Conservation (phyloP, 2,797 vertebrate species). For the Vireo griseus region DNA sequence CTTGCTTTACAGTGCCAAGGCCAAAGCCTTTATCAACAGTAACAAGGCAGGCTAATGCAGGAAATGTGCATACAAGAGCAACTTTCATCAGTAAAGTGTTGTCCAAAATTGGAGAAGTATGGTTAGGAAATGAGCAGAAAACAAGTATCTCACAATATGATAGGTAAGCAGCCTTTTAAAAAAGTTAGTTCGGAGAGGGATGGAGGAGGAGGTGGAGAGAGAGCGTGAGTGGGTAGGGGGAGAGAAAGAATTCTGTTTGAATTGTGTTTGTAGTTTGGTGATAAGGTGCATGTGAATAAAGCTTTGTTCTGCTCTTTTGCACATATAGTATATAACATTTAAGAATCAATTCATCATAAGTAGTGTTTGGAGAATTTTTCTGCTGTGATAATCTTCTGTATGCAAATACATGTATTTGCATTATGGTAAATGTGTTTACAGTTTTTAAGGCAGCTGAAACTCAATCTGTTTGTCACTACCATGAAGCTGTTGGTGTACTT, state of each 20-base stretch:
- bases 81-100: constrained; percentile 88
- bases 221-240: neutral
- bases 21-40: constrained; percentile 89
- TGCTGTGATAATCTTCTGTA: neutral
- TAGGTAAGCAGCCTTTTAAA: constrained; percentile 70
- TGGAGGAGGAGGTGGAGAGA: neutral
- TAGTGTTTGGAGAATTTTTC: neutral
- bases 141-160: constrained; percentile 63
- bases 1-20: constrained; percentile 78
- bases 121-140: constrained; percentile 77
- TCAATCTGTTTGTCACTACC: neutral
- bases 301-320: neutral
- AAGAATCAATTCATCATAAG: fast-evolving
- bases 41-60: constrained; percentile 77
- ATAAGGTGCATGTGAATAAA: neutral
- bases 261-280: neutral
- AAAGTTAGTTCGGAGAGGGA: fast-evolving
- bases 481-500: neutral
- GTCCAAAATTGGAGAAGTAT: constrained; percentile 90
- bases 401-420: neutral
- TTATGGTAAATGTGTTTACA: neutral
- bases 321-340: fast-evolving
- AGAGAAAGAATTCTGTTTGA: fast-evolving
- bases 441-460: neutral
- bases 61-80: constrained; percentile 85